Evolutionary conservation across 92 coral and sea anemone species (phyloP).

Genomic region (Muricea muricata): DNA sequence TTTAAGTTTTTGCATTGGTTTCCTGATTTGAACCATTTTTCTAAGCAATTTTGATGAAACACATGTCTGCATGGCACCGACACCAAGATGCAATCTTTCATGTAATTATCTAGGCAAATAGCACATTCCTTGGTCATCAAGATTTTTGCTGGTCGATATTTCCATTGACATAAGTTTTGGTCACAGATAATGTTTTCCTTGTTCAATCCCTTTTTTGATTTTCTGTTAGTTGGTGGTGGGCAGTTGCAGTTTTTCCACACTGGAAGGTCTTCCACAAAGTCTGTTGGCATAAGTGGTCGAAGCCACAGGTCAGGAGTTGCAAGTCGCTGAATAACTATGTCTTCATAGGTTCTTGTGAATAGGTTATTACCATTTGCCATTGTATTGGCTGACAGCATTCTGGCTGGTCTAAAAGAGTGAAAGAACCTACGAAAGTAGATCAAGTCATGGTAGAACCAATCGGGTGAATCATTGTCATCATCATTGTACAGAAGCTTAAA

Average conservation of each 20-base stretch:
- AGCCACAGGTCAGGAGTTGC: conserved; percentile 98
- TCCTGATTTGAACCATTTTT: conserved; percentile 86
- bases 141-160: conserved; percentile 74
- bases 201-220: not conserved
- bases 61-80: conserved; percentile 95
- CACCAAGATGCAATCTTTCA: conserved; percentile 69
- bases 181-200: conserved; percentile 1
- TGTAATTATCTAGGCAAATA: conserved; percentile 90
- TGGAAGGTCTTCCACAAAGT: conserved; percentile 87
- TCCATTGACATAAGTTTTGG: conserved; percentile 58
- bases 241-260: conserved; percentile 84
- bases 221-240: conserved; percentile 11
- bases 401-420: conserved; percentile 74
- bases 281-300: conserved; percentile 91
- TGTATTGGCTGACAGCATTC: conserved; percentile 71
- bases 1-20: conserved; percentile 72
- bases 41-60: conserved; percentile 89
- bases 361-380: conserved; percentile 86
- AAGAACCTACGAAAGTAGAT: conserved; percentile 76
- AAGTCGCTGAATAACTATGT: conserved; percentile 84
- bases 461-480: conserved; percentile 65
- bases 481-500: conserved; percentile 73
- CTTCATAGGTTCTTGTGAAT: conserved; percentile 38
- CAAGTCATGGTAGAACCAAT: conserved; percentile 94
- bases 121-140: conserved; percentile 77